Percentiles rank a stretch among this genome's conserved stretches.
Evolutionary conservation across 2,888 invertebrate species (phyloP).

Genomic region (Diaphora mendica): DNA sequence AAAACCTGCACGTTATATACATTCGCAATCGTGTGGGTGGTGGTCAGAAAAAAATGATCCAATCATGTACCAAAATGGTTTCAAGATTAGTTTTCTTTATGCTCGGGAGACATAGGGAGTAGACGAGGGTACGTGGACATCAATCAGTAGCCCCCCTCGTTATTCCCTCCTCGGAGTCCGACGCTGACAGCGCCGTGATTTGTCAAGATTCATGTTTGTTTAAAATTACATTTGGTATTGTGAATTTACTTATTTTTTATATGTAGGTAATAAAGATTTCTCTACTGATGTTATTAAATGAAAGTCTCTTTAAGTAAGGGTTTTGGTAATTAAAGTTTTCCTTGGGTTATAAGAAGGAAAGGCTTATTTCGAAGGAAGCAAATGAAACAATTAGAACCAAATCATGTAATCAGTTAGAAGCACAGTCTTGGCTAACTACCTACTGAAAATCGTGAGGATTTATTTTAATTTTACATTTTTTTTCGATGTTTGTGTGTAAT

Average conservation of each 20-base stretch:
- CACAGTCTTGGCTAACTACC: too few species aligned
- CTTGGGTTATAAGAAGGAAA: too few species aligned
- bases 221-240: slow-evolving; percentile 60
- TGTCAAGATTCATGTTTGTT: slow-evolving; percentile 63
- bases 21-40: slow-evolving; percentile 40
- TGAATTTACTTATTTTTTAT: slow-evolving; percentile 29
- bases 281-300: slow-evolving; percentile 4
- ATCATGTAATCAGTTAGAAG: too few species aligned
- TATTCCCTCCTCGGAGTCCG: slow-evolving; percentile 26
- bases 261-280: background rate
- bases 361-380: too few species aligned
- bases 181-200: slow-evolving; percentile 64
- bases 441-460: too few species aligned
- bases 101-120: slow-evolving; percentile 48
- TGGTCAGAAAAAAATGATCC: slow-evolving; percentile 51
- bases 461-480: too few species aligned
- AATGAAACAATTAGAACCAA: too few species aligned
- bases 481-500: too few species aligned
- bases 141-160: slow-evolving; percentile 57
- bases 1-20: slow-evolving; percentile 33
- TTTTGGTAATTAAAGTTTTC: background rate
- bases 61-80: slow-evolving; percentile 53
- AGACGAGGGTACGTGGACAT: slow-evolving; percentile 63
- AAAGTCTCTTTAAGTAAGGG: background rate
- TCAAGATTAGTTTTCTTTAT: slow-evolving; percentile 57